These are phyloP conservation scores for Lutjanus argentimaculatus DNA, from an alignment of 2,797 vertebrate genomes.

Conservation along the genomic window DNA sequence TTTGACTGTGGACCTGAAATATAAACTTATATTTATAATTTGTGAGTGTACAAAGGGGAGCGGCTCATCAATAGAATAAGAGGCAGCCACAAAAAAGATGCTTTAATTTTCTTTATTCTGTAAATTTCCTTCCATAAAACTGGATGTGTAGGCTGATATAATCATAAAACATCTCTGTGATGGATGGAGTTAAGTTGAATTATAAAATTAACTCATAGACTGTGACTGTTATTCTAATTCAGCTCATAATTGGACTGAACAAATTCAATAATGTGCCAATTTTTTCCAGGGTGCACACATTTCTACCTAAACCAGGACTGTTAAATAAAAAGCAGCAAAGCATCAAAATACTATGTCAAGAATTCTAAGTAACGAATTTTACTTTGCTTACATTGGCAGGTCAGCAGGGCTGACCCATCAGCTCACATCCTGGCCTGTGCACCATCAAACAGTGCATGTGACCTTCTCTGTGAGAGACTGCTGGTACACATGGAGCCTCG, in stretches of 20 bases:
- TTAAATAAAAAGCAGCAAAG: conserved; percentile 85
- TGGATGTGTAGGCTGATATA: not conserved
- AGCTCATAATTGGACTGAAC: not conserved
- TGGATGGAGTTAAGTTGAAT: not conserved
- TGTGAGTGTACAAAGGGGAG: not conserved
- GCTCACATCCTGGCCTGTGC: conserved; percentile 91
- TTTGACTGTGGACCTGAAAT: not conserved
- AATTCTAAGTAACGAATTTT: conserved; percentile 25
- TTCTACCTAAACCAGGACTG: not conserved
- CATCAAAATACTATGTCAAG: conserved; percentile 80
- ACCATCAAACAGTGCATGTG: conserved; percentile 92
- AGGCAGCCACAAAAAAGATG: not conserved
- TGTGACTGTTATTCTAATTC: not conserved
- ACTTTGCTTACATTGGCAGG: conserved; percentile 84
- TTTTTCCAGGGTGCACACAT: not conserved
- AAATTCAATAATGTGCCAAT: too few relatives aligned
- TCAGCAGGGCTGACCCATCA: conserved; percentile 78
- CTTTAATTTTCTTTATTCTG: not conserved
- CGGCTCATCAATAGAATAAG: conserved; percentile 14
- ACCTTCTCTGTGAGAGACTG: conserved; percentile 93
- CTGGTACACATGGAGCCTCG: conserved; percentile 79
- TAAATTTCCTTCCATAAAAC: not conserved
- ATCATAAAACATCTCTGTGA: not conserved
- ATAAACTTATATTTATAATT: not conserved
- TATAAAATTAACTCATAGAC: not conserved